These are phyloP conservation scores for Agonopterix arenella DNA, from an alignment of 2,888 invertebrate species.

Conservation along the genomic window DNA sequence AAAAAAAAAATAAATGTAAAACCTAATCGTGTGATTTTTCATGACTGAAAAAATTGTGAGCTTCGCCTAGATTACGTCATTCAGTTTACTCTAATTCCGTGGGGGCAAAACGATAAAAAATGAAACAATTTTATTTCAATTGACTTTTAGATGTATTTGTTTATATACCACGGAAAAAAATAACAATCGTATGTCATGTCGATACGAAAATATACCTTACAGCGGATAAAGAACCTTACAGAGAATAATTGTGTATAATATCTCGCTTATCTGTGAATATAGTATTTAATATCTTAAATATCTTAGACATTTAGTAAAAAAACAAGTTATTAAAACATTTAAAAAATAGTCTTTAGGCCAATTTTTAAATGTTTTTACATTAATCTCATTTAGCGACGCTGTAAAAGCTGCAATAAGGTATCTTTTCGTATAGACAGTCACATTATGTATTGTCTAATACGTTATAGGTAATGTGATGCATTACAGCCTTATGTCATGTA, in stretches of 20 bases:
- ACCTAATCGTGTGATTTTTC: slow-evolving; percentile 37
- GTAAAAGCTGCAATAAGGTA: slow-evolving; percentile 1
- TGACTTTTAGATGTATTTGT: slow-evolving; percentile 9
- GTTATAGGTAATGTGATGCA: slow-evolving; percentile 61
- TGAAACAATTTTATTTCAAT: not conserved
- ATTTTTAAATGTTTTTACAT: slow-evolving; percentile 6
- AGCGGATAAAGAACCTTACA: no score
- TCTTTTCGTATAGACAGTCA: no score
- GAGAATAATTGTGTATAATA: no score
- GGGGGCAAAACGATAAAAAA: slow-evolving; percentile 5
- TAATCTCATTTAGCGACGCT: not conserved
- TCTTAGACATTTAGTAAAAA: no score
- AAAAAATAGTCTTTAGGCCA: no score
- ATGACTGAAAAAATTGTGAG: slow-evolving; percentile 51
- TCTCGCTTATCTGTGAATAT: no score
- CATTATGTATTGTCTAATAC: slow-evolving; percentile 19
- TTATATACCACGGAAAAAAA: slow-evolving; percentile 24
- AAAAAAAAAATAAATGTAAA: slow-evolving; percentile 1
- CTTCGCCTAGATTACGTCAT: slow-evolving; percentile 39
- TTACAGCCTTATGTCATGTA: slow-evolving; percentile 84
- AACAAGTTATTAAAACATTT: no score
- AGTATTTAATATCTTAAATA: no score
- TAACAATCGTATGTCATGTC: no score
- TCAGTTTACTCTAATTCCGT: slow-evolving; percentile 19
- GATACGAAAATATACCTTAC: no score